Evolutionary conservation across 2,888 invertebrate species (phyloP), one percentile per base, ranked within the genome.

Genomic region (Marasmarcha lunaedactyla): DNA sequence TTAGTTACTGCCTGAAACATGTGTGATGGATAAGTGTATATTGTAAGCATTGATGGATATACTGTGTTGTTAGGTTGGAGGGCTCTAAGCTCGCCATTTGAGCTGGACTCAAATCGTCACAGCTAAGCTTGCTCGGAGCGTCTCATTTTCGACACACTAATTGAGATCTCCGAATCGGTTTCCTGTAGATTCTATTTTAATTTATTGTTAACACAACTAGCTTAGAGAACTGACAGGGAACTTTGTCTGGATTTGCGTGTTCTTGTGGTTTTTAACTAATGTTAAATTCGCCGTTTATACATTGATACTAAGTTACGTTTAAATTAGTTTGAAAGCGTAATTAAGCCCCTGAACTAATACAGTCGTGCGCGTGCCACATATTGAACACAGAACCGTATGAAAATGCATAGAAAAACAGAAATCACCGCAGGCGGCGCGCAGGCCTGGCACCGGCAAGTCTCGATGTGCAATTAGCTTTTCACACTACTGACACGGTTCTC

Each of bases 401-500:
- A 20, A 20, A 20, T 20, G 20, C 20, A 20, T 5, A 20, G 20
- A 20, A 20, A 20, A 20, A 20, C 20, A 20, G 20, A 20, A 20
- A 20, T 30, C 30, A 38, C 42, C 37, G 30, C 35, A n/a, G 36
- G 43, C 41, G 39, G 35, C 39, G 33, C 25, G 38, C 15, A 35
- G 37, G 27, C 11, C 27, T 30, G 38, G 30, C 13, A 38, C 15
- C 35, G 37, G 40, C 40, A 40, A 40, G 38, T 41, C 38, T 39
- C 36, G 33, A 20, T 34, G 44, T 37, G 45, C 44, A 46, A 48
- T 48, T 48, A 48, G 44, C 46, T 43, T 45, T 78, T 77, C 74
- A 78, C 79, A 78, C 83, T 78, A 81, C 76, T 83, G 79, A 83
- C 83, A 83, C 79, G 79, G 76, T 81, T 83, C 77, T 73, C 73